Percentiles rank a stretch among this genome's conserved stretches.
These are phyloP conservation scores for Gallinago paraguaiae DNA, from an alignment of 2,113 vertebrate species.

Conservation along the genomic window DNA sequence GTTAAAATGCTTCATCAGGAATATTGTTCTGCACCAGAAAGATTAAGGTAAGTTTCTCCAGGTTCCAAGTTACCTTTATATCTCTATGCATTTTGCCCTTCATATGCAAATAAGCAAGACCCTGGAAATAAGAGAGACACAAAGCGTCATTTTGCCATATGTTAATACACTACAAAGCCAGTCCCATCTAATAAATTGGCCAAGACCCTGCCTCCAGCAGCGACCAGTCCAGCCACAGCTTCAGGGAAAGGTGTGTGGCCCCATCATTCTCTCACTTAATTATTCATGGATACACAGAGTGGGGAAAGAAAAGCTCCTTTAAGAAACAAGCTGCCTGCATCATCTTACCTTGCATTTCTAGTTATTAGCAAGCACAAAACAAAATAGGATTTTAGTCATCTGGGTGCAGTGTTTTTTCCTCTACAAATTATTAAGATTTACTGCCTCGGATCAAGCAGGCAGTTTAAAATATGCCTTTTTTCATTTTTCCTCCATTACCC, in stretches of 20 bases:
- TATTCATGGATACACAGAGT: background rate
- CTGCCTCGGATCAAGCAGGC: background rate
- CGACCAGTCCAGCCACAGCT: background rate
- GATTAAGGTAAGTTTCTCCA: background rate
- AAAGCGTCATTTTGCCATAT: background rate
- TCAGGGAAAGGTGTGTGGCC: background rate
- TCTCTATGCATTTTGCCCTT: constrained; percentile 99
- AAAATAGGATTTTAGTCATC: background rate
- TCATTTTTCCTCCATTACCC: background rate
- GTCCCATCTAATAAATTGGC: background rate
- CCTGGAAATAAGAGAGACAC: constrained; percentile 73
- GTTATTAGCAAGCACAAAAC: background rate
- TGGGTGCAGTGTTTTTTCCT: background rate
- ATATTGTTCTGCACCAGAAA: background rate
- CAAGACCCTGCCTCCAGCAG: background rate
- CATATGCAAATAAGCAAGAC: constrained; percentile 92
- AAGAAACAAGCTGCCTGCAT: background rate
- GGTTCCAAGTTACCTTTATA: constrained; percentile 88
- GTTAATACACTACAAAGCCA: background rate
- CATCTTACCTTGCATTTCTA: background rate
- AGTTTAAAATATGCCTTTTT: background rate
- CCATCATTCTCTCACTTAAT: background rate
- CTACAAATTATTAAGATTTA: background rate
- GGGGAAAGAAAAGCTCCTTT: background rate
- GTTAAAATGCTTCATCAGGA: background rate